A percentile compares a stretch with the other conserved stretches of the same genome.
phyloP scores from a whole-genome alignment of 2,797 vertebrate genomes.

The Perodicticus potto region DNA sequence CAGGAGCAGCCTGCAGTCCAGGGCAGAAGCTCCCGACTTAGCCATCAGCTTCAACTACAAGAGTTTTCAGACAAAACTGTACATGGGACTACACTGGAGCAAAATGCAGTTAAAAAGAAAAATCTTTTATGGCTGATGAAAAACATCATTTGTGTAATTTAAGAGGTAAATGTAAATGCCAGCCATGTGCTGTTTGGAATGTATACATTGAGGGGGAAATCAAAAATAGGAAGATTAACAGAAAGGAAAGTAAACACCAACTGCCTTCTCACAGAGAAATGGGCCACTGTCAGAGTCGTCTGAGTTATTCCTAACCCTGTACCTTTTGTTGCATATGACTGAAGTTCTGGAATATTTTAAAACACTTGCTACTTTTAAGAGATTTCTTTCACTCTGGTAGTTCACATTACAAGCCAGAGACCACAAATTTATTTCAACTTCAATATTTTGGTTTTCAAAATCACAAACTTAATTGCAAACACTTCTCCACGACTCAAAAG shows the following conservation, averaged over 20 bases:
- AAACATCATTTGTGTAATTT: conserved; percentile 14
- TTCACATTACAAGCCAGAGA: conserved; percentile 72
- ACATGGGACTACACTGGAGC: not conserved
- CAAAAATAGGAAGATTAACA: not conserved
- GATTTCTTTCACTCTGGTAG: conserved; percentile 51
- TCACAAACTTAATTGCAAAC: conserved; percentile 75
- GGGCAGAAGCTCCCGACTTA: not conserved
- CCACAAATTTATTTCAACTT: conserved; percentile 66
- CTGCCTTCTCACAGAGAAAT: not conserved
- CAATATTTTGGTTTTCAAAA: conserved; percentile 75
- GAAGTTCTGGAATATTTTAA: conserved; percentile 59
- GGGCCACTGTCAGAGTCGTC: not conserved
- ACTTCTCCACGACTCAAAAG: conserved; percentile 56
- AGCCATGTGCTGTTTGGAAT: not conserved
- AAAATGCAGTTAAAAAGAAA: conserved; percentile 6
- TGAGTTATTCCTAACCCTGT: conserved; percentile 1
- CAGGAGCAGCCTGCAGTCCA: not conserved
- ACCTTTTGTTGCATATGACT: not conserved
- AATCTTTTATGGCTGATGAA: conserved; percentile 7
- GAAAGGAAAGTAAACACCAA: not conserved
- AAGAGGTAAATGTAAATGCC: conserved; percentile 19
- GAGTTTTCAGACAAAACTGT: not conserved
- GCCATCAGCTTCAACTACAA: not conserved
- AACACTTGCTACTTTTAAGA: conserved; percentile 43
- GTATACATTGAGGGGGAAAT: not conserved